These are phyloP conservation scores for Eudemis profundana DNA, from an alignment of 2,888 invertebrate genomes.

Conservation along the genomic window DNA sequence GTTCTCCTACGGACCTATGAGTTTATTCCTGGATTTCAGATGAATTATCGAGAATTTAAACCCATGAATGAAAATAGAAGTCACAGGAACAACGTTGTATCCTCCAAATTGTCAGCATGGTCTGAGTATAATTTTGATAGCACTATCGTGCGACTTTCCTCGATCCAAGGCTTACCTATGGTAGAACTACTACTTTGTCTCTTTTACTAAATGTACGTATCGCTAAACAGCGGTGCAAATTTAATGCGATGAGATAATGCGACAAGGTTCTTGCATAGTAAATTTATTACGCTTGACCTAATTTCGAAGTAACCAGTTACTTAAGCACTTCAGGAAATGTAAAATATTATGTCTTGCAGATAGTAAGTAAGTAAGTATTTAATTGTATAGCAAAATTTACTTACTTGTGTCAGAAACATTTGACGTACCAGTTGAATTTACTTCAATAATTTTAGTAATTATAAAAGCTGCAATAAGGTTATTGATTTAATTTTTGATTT, in stretches of 20 bases:
- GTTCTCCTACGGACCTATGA: too few relatives aligned
- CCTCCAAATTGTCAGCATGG: neutral
- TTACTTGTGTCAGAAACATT: too few relatives aligned
- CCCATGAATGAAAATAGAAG: too few relatives aligned
- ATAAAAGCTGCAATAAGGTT: too few relatives aligned
- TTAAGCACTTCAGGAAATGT: conserved; percentile 8
- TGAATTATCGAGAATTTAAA: too few relatives aligned
- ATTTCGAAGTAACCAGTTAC: conserved; percentile 14
- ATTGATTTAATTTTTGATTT: too few relatives aligned
- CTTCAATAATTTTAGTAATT: too few relatives aligned
- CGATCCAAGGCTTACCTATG: neutral
- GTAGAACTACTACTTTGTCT: conserved; percentile 6
- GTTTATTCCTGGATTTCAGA: too few relatives aligned
- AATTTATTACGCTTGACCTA: conserved; percentile 12
- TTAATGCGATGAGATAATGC: conserved; percentile 1
- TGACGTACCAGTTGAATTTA: too few relatives aligned
- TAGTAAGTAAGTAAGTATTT: too few relatives aligned
- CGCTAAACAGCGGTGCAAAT: neutral
- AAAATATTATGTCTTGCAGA: neutral
- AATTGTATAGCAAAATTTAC: neutral
- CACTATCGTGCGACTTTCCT: conserved; percentile 11
- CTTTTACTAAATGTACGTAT: neutral
- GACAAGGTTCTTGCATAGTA: conserved; percentile 14
- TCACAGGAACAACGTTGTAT: neutral
- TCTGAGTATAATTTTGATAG: conserved; percentile 1